These are phyloP conservation scores for Congeria kusceri DNA, from an alignment of 2,888 invertebrate species.

Conservation along the genomic window DNA sequence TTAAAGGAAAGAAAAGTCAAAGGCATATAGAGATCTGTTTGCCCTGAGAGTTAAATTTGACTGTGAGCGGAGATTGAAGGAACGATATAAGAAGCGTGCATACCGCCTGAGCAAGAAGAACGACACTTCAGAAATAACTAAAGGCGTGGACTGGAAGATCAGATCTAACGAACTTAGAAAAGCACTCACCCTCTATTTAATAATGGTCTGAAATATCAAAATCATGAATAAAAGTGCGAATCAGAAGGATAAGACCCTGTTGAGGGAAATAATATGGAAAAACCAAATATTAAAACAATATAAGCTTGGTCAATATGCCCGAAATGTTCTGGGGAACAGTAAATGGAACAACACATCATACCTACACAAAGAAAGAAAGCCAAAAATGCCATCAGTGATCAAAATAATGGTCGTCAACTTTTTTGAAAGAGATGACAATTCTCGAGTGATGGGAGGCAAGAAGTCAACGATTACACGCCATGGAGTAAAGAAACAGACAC, in stretches of 20 bases:
- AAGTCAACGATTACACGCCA: slow-evolving; percentile 9
- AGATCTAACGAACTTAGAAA: background rate
- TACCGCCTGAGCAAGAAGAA: slow-evolving; percentile 2
- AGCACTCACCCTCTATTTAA: background rate
- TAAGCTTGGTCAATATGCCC: background rate
- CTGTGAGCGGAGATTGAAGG: background rate
- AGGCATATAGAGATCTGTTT: background rate
- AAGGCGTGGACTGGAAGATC: too few relatives aligned
- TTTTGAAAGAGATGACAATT: slow-evolving; percentile 5
- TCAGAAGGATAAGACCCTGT: background rate
- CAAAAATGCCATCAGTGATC: background rate
- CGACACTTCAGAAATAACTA: too few relatives aligned
- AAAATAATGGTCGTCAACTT: slow-evolving; percentile 9
- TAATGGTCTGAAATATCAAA: background rate
- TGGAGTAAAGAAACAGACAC: background rate
- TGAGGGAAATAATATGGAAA: background rate
- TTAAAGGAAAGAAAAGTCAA: background rate
- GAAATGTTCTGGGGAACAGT: background rate
- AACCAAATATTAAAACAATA: background rate
- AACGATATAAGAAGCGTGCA: background rate
- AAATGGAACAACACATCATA: too few relatives aligned
- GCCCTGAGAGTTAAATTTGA: background rate
- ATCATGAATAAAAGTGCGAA: background rate
- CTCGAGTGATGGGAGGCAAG: background rate
- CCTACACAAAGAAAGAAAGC: too few relatives aligned